These are phyloP conservation scores for Yponomeuta evonymella DNA, from an alignment of 2,888 invertebrate genomes.

Conservation along the genomic window DNA sequence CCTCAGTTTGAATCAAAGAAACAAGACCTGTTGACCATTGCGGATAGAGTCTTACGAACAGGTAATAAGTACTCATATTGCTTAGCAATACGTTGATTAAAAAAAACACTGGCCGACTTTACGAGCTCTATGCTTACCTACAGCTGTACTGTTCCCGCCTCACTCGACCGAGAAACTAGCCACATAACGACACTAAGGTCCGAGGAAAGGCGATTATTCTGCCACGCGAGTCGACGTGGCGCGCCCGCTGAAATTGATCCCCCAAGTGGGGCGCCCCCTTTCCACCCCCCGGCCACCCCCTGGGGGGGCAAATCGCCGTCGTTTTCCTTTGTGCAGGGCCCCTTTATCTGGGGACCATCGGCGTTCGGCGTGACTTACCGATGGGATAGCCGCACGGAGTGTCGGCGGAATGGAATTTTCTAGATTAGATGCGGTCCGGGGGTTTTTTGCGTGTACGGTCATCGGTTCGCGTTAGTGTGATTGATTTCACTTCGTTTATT, in stretches of 20 bases:
- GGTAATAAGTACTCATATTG: too few relatives aligned
- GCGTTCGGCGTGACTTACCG: conserved; percentile 29
- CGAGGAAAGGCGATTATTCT: conserved; percentile 53
- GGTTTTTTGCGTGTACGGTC: conserved; percentile 3
- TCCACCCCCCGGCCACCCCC: conserved; percentile 19
- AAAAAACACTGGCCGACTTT: background rate
- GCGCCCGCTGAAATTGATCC: conserved; percentile 48
- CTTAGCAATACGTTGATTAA: too few relatives aligned
- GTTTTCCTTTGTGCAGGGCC: conserved; percentile 38
- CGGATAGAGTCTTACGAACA: too few relatives aligned
- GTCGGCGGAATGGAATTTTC: conserved; percentile 26
- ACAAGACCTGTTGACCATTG: too few relatives aligned
- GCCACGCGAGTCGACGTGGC: conserved; percentile 46
- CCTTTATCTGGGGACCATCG: conserved; percentile 43
- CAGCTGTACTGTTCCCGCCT: background rate
- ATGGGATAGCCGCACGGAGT: conserved; percentile 25
- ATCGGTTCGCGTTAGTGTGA: background rate
- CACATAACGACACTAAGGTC: conserved; percentile 45
- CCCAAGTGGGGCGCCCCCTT: conserved; percentile 28
- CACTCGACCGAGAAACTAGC: conserved; percentile 26
- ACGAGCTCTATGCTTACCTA: conserved; percentile 16
- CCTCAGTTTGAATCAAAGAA: too few relatives aligned
- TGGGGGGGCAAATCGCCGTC: conserved; percentile 28
- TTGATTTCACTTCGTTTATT: background rate
- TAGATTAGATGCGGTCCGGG: conserved; percentile 22